phyloP scores from a whole-genome alignment of 2,113 vertebrate genomes.

The Peucedramus taeniatus region DNA sequence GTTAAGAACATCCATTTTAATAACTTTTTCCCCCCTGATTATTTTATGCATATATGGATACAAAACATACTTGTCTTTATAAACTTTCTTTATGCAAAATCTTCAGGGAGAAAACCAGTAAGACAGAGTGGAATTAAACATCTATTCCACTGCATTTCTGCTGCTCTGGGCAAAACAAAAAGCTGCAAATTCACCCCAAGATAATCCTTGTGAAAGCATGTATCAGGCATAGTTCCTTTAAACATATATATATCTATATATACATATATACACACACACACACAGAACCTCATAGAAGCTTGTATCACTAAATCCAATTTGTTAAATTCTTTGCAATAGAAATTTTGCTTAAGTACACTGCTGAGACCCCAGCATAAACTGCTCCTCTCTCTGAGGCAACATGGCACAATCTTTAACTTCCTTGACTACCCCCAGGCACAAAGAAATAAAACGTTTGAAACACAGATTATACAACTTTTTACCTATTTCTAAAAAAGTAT shows the following conservation, averaged over 20 bases:
- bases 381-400: background rate
- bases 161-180: background rate
- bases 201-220: background rate
- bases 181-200: background rate
- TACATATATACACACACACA: fast-evolving
- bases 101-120: background rate
- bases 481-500: background rate
- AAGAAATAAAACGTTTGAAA: background rate
- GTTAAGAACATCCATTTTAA: background rate
- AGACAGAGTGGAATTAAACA: background rate
- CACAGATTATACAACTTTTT: background rate
- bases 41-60: background rate
- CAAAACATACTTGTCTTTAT: background rate
- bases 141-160: background rate
- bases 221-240: background rate
- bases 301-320: background rate
- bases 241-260: fast-evolving
- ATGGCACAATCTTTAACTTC: background rate
- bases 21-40: background rate
- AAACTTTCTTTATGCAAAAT: background rate
- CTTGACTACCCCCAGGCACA: background rate
- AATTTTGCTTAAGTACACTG: background rate
- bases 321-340: background rate
- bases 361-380: background rate
- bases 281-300: fast-evolving